Conservation (phyloP, 2,888 invertebrate species). For the Dryobotodes eremita region DNA sequence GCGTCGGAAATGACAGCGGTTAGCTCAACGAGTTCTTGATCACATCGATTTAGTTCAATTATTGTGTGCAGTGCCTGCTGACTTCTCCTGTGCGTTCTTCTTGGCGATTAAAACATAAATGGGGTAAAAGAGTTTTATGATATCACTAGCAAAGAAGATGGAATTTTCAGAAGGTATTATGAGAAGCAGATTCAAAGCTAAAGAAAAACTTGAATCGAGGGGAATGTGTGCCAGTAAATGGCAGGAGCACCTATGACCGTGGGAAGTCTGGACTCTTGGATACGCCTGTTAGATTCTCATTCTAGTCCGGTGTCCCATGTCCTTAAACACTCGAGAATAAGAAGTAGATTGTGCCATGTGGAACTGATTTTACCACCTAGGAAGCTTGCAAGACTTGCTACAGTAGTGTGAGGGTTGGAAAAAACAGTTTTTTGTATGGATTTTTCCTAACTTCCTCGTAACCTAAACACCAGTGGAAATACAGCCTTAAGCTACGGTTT, state of each 20-base stretch:
- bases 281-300: background rate
- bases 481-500: background rate
- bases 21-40: constrained; percentile 36
- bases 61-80: background rate
- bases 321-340: background rate
- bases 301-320: background rate
- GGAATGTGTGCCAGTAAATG: background rate
- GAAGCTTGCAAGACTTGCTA: background rate
- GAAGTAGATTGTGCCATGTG: background rate
- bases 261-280: background rate
- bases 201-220: background rate
- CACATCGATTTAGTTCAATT: constrained; percentile 33
- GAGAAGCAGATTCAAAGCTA: background rate
- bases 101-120: background rate
- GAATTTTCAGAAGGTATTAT: background rate
- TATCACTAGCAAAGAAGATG: background rate
- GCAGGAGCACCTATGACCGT: no score
- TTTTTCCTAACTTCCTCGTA: background rate
- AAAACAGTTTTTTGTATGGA: background rate
- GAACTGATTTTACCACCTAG: background rate
- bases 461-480: background rate
- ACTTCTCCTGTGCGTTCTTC: background rate
- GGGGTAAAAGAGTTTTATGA: background rate
- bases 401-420: background rate
- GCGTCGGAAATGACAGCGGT: constrained; percentile 41